Evolutionary conservation across 2,113 vertebrate species (phyloP).

Genomic region (Baryphthengus martii): DNA sequence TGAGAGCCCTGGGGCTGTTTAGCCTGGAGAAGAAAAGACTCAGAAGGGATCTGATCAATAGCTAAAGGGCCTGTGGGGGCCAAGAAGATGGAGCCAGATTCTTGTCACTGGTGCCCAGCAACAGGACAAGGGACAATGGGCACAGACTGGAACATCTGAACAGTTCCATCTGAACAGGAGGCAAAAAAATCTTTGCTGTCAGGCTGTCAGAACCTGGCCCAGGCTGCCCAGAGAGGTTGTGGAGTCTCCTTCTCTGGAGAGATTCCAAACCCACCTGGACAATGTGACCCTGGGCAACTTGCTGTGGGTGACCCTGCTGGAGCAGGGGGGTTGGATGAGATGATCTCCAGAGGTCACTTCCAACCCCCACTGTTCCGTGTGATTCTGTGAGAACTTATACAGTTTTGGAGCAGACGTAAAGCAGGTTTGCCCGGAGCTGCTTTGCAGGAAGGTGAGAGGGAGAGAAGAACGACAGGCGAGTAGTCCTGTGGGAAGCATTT

Average conservation of each 20-base stretch:
- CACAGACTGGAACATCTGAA: background rate
- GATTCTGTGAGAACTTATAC: background rate
- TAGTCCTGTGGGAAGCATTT: background rate
- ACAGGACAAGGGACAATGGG: background rate
- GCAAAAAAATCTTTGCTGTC: background rate
- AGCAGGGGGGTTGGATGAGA: too few relatives aligned
- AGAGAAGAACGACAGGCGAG: background rate
- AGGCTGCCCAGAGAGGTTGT: too few relatives aligned
- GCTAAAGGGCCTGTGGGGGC: background rate
- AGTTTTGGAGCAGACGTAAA: background rate
- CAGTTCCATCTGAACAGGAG: background rate
- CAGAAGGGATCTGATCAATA: too few relatives aligned
- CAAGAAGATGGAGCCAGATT: background rate
- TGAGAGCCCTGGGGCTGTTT: too few relatives aligned
- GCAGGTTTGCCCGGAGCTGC: background rate
- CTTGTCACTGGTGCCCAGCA: background rate
- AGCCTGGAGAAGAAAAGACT: too few relatives aligned
- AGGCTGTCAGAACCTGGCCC: too few relatives aligned
- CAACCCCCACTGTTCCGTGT: too few relatives aligned
- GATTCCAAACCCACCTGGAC: too few relatives aligned
- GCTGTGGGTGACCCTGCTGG: too few relatives aligned
- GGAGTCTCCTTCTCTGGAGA: too few relatives aligned
- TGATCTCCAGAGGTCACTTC: too few relatives aligned
- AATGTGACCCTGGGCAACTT: too few relatives aligned
- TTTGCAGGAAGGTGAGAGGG: background rate